A percentile compares a stretch with the other conserved stretches of the same genome.
Conservation (phyloP, 1,140 invertebrate genomes). For the Apis laboriosa region DNA sequence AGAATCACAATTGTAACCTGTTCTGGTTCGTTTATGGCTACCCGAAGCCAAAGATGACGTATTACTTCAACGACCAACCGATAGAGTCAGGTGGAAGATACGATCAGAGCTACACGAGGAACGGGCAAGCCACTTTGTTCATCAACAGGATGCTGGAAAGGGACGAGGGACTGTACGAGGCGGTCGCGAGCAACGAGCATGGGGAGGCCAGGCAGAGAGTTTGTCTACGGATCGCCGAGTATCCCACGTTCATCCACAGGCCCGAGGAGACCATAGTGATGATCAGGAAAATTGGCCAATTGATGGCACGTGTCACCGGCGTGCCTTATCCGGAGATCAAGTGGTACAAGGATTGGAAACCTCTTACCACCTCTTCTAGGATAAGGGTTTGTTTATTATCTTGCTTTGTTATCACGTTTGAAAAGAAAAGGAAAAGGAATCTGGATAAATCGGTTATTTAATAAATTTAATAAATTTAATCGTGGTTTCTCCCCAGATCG, state of each 20-base stretch:
- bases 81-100: constrained; percentile 91
- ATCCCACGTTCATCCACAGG: constrained; percentile 93
- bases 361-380: constrained; percentile 88
- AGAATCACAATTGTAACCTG: constrained; percentile 91
- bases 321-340: constrained; percentile 97
- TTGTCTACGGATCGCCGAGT: constrained; percentile 93
- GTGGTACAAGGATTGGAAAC: constrained; percentile 98
- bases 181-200: constrained; percentile 95
- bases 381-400: constrained; percentile 84
- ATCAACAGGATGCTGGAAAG: constrained; percentile 93
- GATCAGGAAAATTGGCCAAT: constrained; percentile 86
- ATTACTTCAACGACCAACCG: constrained; percentile 91
- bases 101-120: constrained; percentile 92
- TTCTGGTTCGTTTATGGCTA: constrained; percentile 97
- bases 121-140: constrained; percentile 93
- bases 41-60: constrained; percentile 94
- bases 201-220: constrained; percentile 93
- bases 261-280: constrained; percentile 91
- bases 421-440: no score
- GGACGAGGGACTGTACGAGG: constrained; percentile 96
- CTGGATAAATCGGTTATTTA: no score
- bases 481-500: constrained; percentile 82
- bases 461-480: background rate
- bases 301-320: constrained; percentile 93
- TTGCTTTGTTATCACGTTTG: no score